Conservation (phyloP, 2,888 invertebrate species). For the Cremastobaeus sp. region DNA sequence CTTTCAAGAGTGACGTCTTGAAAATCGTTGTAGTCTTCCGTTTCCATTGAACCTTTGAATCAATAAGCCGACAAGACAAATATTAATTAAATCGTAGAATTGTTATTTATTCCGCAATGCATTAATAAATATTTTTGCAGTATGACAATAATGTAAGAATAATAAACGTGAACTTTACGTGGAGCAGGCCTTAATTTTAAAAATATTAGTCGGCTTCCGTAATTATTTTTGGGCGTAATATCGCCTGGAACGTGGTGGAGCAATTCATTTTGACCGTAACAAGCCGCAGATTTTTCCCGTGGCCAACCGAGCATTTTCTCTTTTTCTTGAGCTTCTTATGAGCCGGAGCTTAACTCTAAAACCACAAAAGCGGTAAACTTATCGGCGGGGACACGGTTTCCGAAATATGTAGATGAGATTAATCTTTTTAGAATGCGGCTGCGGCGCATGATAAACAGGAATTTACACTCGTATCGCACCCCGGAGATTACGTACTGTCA, state of each 20-base stretch:
- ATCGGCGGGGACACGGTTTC: conserved; percentile 43
- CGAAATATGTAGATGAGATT: conserved; percentile 60
- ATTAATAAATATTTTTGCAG: too few species aligned
- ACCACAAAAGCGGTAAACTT: conserved; percentile 46
- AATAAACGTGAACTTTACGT: too few species aligned
- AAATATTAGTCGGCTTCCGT: too few species aligned
- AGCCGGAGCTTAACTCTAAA: conserved; percentile 48
- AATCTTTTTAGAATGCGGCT: conserved; percentile 56
- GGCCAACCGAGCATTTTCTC: conserved; percentile 1
- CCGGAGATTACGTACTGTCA: conserved; percentile 45
- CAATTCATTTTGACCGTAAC: conserved; percentile 24
- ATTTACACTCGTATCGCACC: conserved; percentile 47
- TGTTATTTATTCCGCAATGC: too few species aligned
- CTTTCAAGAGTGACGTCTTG: too few species aligned
- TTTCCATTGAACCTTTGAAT: too few species aligned
- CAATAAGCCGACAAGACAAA: too few species aligned
- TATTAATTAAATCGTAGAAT: too few species aligned
- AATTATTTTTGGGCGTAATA: conserved; percentile 11
- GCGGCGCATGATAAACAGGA: conserved; percentile 54
- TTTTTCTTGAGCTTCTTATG: conserved; percentile 39
- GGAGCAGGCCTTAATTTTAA: too few species aligned
- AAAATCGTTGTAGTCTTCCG: too few species aligned
- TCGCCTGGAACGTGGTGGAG: conserved; percentile 1
- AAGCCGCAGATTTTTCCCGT: conserved; percentile 16
- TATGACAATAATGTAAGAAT: too few species aligned